A percentile compares a stretch with the other conserved stretches of the same genome.
phyloP scores from a whole-genome alignment of 2,113 vertebrate genomes.

The Mormyrus lacerda region DNA sequence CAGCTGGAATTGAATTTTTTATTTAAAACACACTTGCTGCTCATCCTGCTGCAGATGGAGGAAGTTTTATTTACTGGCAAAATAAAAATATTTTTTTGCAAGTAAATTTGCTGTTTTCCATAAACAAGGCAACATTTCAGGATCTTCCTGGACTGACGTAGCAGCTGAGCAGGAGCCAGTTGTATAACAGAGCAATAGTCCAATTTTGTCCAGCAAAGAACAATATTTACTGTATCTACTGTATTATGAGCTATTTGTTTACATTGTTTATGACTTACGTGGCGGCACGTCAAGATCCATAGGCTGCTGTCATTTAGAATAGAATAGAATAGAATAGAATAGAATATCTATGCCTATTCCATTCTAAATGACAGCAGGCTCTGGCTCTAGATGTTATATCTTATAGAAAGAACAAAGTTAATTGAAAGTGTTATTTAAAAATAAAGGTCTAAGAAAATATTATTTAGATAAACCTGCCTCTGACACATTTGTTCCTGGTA shows the following conservation, averaged over 20 bases:
- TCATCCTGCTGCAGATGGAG: background rate
- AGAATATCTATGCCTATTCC: too few species aligned
- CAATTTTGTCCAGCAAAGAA: background rate
- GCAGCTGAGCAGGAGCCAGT: background rate
- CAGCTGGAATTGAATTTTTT: background rate
- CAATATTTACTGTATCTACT: background rate
- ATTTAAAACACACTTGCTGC: background rate
- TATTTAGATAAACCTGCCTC: background rate
- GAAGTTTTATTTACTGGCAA: background rate
- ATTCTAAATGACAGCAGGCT: background rate
- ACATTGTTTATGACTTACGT: background rate
- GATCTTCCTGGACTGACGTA: background rate
- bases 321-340: too few species aligned
- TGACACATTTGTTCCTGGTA: background rate
- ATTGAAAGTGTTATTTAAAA: background rate
- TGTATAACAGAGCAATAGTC: background rate
- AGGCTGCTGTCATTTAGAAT: background rate
- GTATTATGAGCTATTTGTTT: background rate
- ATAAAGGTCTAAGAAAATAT: background rate
- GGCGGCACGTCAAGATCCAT: background rate
- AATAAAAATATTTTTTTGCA: background rate
- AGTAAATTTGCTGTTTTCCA: background rate
- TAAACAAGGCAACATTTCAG: background rate
- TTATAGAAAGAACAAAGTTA: background rate
- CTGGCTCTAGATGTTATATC: background rate